phyloP scores from a whole-genome alignment of 1,140 invertebrate species.

The Coelopa frigida region DNA sequence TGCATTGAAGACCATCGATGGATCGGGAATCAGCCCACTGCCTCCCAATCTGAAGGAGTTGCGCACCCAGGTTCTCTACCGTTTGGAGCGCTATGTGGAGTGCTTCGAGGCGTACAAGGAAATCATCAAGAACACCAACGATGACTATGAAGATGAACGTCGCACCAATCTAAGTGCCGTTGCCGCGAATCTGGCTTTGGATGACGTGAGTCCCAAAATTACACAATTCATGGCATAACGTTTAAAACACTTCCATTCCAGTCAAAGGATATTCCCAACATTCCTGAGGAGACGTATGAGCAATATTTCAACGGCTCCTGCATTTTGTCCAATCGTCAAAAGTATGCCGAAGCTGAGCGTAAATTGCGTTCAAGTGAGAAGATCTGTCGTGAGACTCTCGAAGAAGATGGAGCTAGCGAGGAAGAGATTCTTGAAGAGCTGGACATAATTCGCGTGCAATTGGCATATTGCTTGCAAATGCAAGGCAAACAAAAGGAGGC shows the following conservation, averaged over 20 bases:
- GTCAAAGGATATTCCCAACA: constrained; percentile 34
- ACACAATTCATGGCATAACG: too few species aligned
- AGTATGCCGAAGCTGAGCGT: constrained; percentile 68
- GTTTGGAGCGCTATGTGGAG: constrained; percentile 78
- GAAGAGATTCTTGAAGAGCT: constrained; percentile 85
- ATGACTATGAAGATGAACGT: constrained; percentile 92
- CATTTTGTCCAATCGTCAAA: constrained; percentile 62
- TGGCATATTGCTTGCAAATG: constrained; percentile 79
- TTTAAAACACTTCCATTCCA: constrained; percentile 14
- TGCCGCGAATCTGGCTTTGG: constrained; percentile 64
- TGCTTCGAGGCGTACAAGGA: constrained; percentile 79
- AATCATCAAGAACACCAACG: constrained; percentile 78
- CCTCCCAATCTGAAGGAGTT: constrained; percentile 73
- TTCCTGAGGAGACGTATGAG: constrained; percentile 62
- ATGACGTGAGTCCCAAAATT: constrained; percentile 49
- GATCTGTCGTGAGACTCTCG: constrained; percentile 70
- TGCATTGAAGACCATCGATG: constrained; percentile 68
- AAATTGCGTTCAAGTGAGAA: constrained; percentile 78
- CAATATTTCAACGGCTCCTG: constrained; percentile 85
- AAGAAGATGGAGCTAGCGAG: constrained; percentile 82
- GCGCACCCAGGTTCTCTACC: constrained; percentile 79
- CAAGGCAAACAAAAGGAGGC: constrained; percentile 73
- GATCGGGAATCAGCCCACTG: constrained; percentile 49
- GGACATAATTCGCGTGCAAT: constrained; percentile 81
- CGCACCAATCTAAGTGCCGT: constrained; percentile 89